Percentiles rank a stretch among this genome's conserved stretches.
Evolutionary conservation across 2,888 invertebrate species (phyloP).

Genomic region (Holacanthella duospinosa): DNA sequence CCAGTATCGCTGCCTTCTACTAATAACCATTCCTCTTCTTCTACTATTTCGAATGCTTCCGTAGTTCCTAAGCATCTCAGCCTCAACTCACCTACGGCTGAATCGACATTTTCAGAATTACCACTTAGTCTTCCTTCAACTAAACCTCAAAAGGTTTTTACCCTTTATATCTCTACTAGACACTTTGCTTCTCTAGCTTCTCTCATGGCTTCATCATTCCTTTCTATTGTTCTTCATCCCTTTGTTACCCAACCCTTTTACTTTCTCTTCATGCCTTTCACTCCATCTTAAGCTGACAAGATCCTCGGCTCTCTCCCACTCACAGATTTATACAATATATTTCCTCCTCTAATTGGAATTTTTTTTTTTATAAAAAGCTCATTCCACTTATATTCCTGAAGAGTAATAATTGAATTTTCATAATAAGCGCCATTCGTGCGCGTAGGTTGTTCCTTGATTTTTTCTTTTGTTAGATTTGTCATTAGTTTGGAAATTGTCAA

Average conservation of each 20-base stretch:
- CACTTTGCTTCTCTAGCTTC: too few relatives aligned
- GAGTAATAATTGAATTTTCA: too few relatives aligned
- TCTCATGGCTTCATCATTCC: conserved; percentile 17
- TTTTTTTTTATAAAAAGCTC: too few relatives aligned
- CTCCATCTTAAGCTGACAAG: too few relatives aligned
- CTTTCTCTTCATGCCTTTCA: conserved; percentile 12
- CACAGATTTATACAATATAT: too few relatives aligned
- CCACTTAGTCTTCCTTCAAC: conserved; percentile 13
- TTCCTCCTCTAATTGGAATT: too few relatives aligned
- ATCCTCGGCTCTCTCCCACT: too few relatives aligned
- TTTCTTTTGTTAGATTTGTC: too few relatives aligned
- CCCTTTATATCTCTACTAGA: conserved; percentile 15
- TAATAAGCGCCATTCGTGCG: too few relatives aligned
- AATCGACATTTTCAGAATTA: neutral
- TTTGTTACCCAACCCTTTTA: conserved; percentile 2
- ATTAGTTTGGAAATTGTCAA: too few relatives aligned
- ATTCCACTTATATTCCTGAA: too few relatives aligned
- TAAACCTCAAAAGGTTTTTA: conserved; percentile 34
- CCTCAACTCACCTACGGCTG: conserved; percentile 2
- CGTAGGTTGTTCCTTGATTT: too few relatives aligned
- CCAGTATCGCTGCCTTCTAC: neutral
- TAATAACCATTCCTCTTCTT: neutral
- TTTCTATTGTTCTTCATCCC: conserved; percentile 14
- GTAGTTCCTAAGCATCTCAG: neutral
- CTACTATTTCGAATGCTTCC: neutral